Evolutionary conservation across 2,113 vertebrate species (phyloP).

Genomic region (Tupaia tana): DNA sequence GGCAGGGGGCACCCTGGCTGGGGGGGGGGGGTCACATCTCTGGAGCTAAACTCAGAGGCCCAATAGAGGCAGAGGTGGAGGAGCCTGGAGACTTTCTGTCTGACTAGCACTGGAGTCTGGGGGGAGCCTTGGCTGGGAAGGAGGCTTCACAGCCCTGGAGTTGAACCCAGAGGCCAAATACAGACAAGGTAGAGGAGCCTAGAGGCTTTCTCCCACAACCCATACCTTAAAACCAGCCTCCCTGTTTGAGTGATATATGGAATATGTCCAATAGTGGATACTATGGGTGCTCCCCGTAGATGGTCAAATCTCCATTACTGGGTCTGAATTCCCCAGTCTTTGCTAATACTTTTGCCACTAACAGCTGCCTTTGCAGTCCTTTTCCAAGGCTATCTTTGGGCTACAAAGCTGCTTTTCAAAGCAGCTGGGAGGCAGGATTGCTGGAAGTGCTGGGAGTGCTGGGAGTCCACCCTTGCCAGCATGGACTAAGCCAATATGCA

Average conservation of each 20-base stretch:
- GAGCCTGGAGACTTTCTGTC: no score
- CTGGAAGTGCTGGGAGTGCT: neutral
- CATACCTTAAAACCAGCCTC: neutral
- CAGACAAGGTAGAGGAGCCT: no score
- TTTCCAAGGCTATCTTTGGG: constrained; percentile 19
- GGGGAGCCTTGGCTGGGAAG: no score
- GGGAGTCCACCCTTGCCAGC: neutral
- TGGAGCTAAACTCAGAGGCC: no score
- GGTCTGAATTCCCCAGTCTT: neutral
- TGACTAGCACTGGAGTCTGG: no score
- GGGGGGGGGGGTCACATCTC: no score
- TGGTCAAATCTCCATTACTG: neutral
- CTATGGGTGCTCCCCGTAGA: neutral
- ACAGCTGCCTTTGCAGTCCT: neutral
- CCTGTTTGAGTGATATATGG: neutral
- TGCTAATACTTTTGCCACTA: neutral
- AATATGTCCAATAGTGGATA: neutral
- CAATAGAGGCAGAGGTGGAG: no score
- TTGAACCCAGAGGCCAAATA: no score
- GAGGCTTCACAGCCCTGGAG: no score
- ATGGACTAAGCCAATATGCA: neutral
- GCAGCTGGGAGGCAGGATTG: neutral
- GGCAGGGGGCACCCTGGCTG: no score
- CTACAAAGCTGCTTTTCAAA: neutral
- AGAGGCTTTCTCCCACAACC: neutral